Evolutionary conservation across 1,140 invertebrate genomes (phyloP).

Genomic region (Pentalonia nigronervosa): DNA sequence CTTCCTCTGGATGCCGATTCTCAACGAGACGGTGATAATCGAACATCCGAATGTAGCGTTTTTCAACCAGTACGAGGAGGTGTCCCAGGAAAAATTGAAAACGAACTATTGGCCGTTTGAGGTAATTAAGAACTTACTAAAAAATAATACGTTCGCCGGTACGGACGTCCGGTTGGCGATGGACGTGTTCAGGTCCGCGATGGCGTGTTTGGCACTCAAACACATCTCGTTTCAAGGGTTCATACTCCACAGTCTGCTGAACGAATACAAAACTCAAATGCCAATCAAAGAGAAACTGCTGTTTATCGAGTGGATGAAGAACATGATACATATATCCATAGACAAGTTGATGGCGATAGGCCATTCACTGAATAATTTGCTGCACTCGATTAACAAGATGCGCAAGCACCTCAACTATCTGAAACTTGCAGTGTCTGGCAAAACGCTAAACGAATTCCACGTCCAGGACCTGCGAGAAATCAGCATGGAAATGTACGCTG

Average conservation of each 20-base stretch:
- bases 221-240: background rate
- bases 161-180: background rate
- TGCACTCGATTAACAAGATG: background rate
- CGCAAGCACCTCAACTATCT: background rate
- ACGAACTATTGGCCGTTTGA: background rate
- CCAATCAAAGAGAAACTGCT: rapidly evolving
- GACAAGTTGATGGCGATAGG: background rate
- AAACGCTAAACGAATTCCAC: rapidly evolving
- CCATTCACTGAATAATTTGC: background rate
- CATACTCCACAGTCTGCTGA: background rate
- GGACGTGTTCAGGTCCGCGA: background rate
- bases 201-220: background rate
- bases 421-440: rapidly evolving
- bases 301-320: background rate
- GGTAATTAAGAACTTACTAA: background rate
- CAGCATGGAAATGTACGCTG: background rate
- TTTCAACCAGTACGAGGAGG: background rate
- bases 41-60: background rate
- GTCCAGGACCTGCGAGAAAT: background rate
- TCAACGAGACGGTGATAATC: background rate
- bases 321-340: background rate
- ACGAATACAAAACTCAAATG: background rate
- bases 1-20: background rate
- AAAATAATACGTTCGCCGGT: background rate
- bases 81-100: no score